Percentiles rank a stretch among this genome's conserved stretches.
phyloP scores from a whole-genome alignment of 2,113 vertebrate species.

The Tonatia bakeri region DNA sequence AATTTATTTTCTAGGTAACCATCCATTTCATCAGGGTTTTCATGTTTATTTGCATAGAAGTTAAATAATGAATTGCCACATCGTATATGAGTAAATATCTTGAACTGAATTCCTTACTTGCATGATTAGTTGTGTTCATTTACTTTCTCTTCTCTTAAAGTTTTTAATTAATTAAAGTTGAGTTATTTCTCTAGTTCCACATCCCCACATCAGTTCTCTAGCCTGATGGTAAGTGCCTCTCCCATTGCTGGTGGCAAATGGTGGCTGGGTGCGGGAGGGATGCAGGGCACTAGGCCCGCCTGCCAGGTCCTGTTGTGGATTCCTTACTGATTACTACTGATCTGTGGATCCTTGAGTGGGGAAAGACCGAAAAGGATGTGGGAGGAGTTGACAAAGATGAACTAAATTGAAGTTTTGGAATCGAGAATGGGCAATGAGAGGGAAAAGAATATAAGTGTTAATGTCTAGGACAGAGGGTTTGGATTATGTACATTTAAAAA shows the following conservation, averaged over 20 bases:
- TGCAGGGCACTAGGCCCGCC: neutral
- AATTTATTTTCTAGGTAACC: neutral
- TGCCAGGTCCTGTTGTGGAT: accelerated
- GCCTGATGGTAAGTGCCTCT: neutral
- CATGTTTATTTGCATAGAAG: neutral
- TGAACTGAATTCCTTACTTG: neutral
- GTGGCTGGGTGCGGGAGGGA: neutral
- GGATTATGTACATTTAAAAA: neutral
- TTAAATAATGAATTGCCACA: neutral
- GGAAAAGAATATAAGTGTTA: neutral
- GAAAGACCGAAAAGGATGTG: neutral
- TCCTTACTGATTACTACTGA: neutral
- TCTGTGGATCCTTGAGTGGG: neutral
- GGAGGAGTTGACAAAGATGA: neutral
- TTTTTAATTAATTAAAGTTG: neutral
- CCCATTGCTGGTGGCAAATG: neutral
- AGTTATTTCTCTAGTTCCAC: neutral
- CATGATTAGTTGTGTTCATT: neutral
- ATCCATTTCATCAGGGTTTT: neutral
- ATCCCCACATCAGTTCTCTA: neutral
- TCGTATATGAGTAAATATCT: neutral
- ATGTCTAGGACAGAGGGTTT: neutral
- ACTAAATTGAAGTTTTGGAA: neutral
- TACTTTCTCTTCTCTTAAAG: neutral
- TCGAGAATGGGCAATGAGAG: neutral